phyloP scores from a whole-genome alignment of 1,140 invertebrate genomes.

The Ooceraea biroi region DNA sequence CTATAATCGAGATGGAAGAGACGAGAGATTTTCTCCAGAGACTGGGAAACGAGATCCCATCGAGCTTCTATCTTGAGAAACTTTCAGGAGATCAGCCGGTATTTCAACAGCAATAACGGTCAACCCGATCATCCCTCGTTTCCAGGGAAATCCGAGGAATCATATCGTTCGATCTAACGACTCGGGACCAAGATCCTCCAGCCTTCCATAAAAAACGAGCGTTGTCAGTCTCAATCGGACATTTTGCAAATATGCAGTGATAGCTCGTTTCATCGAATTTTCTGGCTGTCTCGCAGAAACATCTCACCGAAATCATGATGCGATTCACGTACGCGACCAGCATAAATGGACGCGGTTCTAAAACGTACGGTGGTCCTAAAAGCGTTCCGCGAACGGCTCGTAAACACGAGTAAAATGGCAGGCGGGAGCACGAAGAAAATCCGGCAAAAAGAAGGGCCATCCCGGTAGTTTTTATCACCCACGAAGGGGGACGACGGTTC shows the following conservation, averaged over 20 bases:
- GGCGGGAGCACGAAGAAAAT: background rate
- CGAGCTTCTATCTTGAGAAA: slow-evolving; percentile 47
- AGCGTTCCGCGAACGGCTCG: slow-evolving; percentile 59
- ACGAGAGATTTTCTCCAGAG: slow-evolving; percentile 42
- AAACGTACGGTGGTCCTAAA: slow-evolving; percentile 48
- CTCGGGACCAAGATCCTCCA: background rate
- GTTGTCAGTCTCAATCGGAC: background rate
- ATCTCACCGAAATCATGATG: slow-evolving; percentile 8
- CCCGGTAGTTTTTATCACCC: slow-evolving; percentile 6
- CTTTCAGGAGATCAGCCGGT: slow-evolving; percentile 31
- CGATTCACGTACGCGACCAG: slow-evolving; percentile 13
- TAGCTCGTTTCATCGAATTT: background rate
- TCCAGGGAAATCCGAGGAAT: background rate
- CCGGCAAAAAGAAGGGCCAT: background rate
- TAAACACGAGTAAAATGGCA: slow-evolving; percentile 52
- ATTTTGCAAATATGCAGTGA: background rate
- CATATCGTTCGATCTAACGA: background rate
- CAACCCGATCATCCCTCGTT: slow-evolving; percentile 36
- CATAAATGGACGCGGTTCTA: slow-evolving; percentile 27
- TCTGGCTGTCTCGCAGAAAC: background rate
- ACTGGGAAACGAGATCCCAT: slow-evolving; percentile 58
- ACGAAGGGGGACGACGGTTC: background rate
- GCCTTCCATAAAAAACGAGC: background rate
- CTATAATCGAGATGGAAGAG: slow-evolving; percentile 8
- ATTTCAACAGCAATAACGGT: slow-evolving; percentile 60